phyloP scores from a whole-genome alignment of 1,140 invertebrate genomes.

The Drosophila ambigua region DNA sequence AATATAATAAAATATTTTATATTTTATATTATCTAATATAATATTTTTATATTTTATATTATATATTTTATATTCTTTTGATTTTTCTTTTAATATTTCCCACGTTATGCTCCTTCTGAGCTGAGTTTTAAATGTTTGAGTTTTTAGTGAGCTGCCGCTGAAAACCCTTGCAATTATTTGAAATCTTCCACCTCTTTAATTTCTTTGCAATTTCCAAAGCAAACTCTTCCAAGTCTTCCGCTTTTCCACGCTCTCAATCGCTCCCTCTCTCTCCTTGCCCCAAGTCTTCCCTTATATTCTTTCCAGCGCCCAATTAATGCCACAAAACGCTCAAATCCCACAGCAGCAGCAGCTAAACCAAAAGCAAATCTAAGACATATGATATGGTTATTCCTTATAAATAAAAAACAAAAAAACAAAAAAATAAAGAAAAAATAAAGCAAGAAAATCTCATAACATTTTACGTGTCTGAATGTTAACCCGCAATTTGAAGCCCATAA shows the following conservation, averaged over 20 bases:
- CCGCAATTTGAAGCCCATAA: slow-evolving; percentile 39
- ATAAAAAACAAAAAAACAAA: slow-evolving; percentile 18
- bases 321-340: not conserved
- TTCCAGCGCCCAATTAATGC: not conserved
- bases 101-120: no score
- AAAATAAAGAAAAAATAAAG: slow-evolving; percentile 4
- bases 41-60: no score
- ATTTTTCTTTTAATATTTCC: no score
- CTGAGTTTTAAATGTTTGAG: no score
- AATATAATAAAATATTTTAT: no score
- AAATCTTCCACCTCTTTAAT: no score
- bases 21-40: no score
- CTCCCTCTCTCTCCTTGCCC: no score
- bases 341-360: slow-evolving; percentile 25
- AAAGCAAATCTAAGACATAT: slow-evolving; percentile 51
- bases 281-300: slow-evolving; percentile 18
- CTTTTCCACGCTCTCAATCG: not conserved
- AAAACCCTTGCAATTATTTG: no score
- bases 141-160: no score
- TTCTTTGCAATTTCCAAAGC: not conserved
- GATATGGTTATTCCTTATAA: slow-evolving; percentile 35
- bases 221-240: slow-evolving; percentile 1
- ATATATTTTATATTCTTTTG: no score
- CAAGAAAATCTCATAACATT: slow-evolving; percentile 56
- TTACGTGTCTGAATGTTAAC: slow-evolving; percentile 76